A percentile compares a stretch with the other conserved stretches of the same genome.
phyloP scores from a whole-genome alignment of 2,113 vertebrate species.

The Lagopus leucura region DNA sequence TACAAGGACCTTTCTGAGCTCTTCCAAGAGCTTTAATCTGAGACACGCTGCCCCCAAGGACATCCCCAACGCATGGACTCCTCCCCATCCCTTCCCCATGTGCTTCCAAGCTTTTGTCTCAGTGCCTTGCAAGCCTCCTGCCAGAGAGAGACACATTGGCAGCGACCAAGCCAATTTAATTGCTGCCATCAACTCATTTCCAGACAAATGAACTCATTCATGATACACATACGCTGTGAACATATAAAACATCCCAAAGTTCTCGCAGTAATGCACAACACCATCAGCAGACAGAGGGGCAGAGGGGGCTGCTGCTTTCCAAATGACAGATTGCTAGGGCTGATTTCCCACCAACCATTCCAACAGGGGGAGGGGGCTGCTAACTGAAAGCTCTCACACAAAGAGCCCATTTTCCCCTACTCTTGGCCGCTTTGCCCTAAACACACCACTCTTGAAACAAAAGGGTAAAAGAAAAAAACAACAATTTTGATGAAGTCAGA shows the following conservation, averaged over 20 bases:
- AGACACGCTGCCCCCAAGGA: neutral
- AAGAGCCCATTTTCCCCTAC: neutral
- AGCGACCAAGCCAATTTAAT: neutral
- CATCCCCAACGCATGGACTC: neutral
- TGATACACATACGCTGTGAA: neutral
- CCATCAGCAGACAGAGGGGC: neutral
- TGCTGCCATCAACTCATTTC: neutral
- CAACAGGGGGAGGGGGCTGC: neutral
- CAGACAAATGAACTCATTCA: constrained; percentile 9
- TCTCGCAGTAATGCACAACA: neutral
- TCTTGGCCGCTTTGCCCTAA: neutral
- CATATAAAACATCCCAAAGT: neutral
- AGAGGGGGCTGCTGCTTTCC: neutral
- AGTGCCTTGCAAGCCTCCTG: neutral
- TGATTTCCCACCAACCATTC: neutral
- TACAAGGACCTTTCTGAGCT: neutral
- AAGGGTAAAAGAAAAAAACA: neutral
- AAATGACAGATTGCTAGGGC: neutral
- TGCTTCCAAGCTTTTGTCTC: neutral
- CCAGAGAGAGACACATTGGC: neutral
- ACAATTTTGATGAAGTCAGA: neutral
- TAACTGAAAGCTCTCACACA: fast-evolving
- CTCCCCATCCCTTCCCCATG: neutral
- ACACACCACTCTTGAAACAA: neutral
- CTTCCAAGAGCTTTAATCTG: neutral